Evolutionary conservation across 1,140 invertebrate genomes (phyloP), one percentile per base, ranked within the genome.

Genomic region (Drusus annulatus): DNA sequence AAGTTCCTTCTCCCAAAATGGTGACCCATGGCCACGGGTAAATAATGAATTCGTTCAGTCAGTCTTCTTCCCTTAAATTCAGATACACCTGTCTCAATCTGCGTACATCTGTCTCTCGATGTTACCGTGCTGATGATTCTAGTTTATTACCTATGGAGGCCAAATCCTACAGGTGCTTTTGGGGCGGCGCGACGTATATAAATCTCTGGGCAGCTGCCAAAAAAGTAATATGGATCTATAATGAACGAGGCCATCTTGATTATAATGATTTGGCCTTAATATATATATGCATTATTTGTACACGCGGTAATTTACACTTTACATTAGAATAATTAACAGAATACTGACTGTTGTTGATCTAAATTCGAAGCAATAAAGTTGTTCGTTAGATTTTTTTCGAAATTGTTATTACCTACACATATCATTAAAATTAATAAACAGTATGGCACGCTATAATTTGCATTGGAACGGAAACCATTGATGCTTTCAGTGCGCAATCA

Each of bases 81-180:
- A 36, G 45, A 69, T 69, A 69, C 65, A 69, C 65, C 65, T 69
- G 65, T 69, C 31, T 65, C n/a, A 69, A 69, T 69, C 65, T 63
- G 19, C 60, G 21, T 25, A 17, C 65, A 69, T 69, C 65, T 69
- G 65, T 51, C 45, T 36, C 28, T 19, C 54, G 54, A 58, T 58
- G 54, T 58, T 58, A 58, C 54, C 54, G n/a, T 19, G 52, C 54
- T 63, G 60, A 63, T 63, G 60, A 63, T n/a, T 63, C 60, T 63
- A 63, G 60, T 63, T 63, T 63, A 63, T 63, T 28, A 63, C 60
- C 54, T 63, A 7, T 25, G 25, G 60, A 63, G 25, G 60, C 19
- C 60, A 19, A 36, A 63, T 58, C 54, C 19, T 63, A 63, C 60
- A 63, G 60, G 60, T 63, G 60, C 25, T 63, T 63, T 15, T 58